Percentiles rank a stretch among this genome's conserved stretches.
These are phyloP conservation scores for Charanyca ferruginea DNA, from an alignment of 2,888 invertebrate species.

Conservation along the genomic window DNA sequence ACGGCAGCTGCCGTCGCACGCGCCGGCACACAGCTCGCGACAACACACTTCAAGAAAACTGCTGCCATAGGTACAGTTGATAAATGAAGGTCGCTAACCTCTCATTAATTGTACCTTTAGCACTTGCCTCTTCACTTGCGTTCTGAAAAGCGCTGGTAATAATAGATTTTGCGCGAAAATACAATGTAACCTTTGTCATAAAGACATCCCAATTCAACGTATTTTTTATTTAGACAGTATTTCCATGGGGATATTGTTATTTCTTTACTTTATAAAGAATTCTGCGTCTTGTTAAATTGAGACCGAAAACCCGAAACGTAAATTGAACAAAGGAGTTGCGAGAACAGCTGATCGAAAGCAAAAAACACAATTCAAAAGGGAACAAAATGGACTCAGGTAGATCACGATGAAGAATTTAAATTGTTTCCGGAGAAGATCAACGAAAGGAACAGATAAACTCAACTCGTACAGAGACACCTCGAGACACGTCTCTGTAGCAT, in stretches of 20 bases:
- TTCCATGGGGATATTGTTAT: conserved; percentile 53
- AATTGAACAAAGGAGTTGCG: conserved; percentile 64
- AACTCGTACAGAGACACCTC: conserved; percentile 8
- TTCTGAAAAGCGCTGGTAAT: conserved; percentile 51
- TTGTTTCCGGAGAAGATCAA: conserved; percentile 53
- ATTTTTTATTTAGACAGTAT: conserved; percentile 50
- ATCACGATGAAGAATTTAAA: conserved; percentile 51
- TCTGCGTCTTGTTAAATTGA: conserved; percentile 54
- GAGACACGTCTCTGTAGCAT: conserved; percentile 32
- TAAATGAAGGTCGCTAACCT: conserved; percentile 56
- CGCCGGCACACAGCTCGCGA: conserved; percentile 23
- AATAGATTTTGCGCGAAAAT: conserved; percentile 48
- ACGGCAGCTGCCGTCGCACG: conserved; percentile 81
- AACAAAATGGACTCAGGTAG: conserved; percentile 61
- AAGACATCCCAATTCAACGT: conserved; percentile 49
- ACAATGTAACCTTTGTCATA: conserved; percentile 56
- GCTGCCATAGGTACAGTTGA: conserved; percentile 36
- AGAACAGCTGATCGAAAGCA: conserved; percentile 69
- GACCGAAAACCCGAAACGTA: conserved; percentile 33
- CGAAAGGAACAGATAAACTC: conserved; percentile 28
- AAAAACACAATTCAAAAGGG: conserved; percentile 47
- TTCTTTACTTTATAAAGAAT: conserved; percentile 48
- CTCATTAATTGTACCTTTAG: conserved; percentile 27
- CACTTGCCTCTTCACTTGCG: conserved; percentile 48
- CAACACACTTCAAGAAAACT: conserved; percentile 41